Evolutionary conservation across 1,140 invertebrate genomes (phyloP).

Genomic region (Notospermus geniculatus): DNA sequence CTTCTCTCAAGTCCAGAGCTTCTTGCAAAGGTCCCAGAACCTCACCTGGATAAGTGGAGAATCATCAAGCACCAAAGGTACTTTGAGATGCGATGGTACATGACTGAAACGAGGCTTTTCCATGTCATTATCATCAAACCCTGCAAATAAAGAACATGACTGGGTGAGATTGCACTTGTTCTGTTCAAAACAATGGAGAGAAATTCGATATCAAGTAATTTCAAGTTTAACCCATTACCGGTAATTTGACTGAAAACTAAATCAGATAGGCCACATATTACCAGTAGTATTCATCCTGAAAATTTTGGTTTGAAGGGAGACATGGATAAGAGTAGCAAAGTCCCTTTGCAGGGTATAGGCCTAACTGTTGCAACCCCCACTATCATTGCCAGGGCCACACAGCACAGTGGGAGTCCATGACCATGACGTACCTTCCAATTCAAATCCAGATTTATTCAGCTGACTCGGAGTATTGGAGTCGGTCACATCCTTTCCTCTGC

Average conservation of each 20-base stretch:
- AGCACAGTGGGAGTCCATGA: no score
- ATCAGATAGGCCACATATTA: background rate
- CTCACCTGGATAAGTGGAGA: conserved; percentile 3
- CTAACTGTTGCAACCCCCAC: background rate
- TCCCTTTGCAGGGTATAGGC: no score
- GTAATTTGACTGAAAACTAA: background rate
- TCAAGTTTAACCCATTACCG: background rate
- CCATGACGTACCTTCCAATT: background rate
- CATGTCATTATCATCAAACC: conserved; percentile 38
- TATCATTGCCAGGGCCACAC: background rate
- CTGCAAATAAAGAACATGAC: conserved; percentile 13
- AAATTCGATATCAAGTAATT: background rate
- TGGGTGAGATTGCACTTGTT: no score
- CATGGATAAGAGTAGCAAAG: no score
- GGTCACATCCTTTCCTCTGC: no score
- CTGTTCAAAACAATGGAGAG: background rate
- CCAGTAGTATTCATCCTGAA: background rate
- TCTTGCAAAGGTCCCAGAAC: background rate
- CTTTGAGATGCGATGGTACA: conserved; percentile 28
- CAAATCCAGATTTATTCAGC: conserved; percentile 1
- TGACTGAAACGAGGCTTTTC: conserved; percentile 43
- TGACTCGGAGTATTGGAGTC: background rate
- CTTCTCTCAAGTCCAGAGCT: background rate
- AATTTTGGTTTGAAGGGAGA: no score
- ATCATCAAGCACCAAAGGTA: conserved; percentile 27